A percentile compares a stretch with the other conserved stretches of the same genome.
These are phyloP conservation scores for Upupa epops DNA, from an alignment of 2,113 vertebrate genomes.

Conservation along the genomic window DNA sequence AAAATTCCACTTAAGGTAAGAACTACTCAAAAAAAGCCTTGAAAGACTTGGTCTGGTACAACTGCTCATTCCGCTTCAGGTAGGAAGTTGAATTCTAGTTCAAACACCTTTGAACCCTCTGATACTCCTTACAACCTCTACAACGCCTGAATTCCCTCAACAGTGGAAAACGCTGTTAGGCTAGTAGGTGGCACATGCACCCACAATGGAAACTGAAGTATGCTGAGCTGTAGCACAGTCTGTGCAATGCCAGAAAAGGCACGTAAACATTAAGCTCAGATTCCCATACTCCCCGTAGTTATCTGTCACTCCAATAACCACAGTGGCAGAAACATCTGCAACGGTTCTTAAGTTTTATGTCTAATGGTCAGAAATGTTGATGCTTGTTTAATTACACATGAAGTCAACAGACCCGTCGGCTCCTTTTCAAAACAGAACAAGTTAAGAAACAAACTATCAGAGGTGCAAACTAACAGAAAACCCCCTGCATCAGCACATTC, in stretches of 20 bases:
- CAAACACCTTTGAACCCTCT: background rate
- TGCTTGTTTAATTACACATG: background rate
- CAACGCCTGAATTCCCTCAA: background rate
- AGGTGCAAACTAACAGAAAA: background rate
- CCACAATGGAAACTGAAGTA: background rate
- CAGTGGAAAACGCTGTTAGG: background rate
- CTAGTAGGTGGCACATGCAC: background rate
- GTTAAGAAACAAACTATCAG: background rate
- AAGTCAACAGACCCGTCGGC: background rate
- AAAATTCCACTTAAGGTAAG: background rate
- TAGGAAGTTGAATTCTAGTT: background rate
- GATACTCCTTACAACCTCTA: background rate
- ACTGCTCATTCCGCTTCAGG: background rate
- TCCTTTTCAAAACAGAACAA: background rate
- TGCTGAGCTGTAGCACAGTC: background rate
- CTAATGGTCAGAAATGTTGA: background rate
- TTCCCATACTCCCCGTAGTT: background rate
- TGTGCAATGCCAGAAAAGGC: background rate
- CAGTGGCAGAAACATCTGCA: background rate
- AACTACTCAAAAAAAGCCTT: too few relatives aligned
- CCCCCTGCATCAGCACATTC: background rate
- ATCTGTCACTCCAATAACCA: background rate
- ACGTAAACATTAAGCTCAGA: background rate
- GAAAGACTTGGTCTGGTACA: background rate
- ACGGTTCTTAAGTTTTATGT: background rate